These are phyloP conservation scores for Brachyalestes nurse DNA, from an alignment of 2,797 vertebrate genomes.

Conservation along the genomic window DNA sequence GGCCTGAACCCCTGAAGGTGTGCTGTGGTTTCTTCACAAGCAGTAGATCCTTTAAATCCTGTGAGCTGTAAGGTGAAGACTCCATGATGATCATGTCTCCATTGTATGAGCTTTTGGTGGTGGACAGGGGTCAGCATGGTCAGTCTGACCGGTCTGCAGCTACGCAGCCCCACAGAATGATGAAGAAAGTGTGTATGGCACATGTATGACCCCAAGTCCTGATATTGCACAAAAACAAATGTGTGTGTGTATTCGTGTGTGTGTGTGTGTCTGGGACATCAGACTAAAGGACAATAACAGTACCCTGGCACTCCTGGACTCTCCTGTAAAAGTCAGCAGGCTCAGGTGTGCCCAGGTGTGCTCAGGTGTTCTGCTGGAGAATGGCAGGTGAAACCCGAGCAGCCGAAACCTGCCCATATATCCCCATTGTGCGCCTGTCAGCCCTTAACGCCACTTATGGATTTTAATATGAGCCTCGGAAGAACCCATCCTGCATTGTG, in stretches of 20 bases:
- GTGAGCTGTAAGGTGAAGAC: no score
- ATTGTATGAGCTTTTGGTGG: no score
- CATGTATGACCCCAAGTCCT: background rate
- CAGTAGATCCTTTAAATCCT: no score
- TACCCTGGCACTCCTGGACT: slow-evolving; percentile 17
- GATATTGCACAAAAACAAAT: background rate
- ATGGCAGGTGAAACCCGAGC: slow-evolving; percentile 83
- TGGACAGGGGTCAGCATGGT: no score
- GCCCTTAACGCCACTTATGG: slow-evolving; percentile 72
- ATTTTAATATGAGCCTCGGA: slow-evolving; percentile 63
- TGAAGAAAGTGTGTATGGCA: no score
- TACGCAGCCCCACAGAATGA: no score
- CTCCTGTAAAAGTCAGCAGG: slow-evolving; percentile 44
- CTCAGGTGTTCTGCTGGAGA: slow-evolving; percentile 61
- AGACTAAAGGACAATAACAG: slow-evolving; percentile 8
- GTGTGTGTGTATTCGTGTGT: background rate
- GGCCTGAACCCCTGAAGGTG: no score
- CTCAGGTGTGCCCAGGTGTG: slow-evolving; percentile 34
- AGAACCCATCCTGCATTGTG: slow-evolving; percentile 29
- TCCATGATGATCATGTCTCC: no score
- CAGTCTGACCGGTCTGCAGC: no score
- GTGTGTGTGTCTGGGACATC: background rate
- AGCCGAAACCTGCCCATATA: slow-evolving; percentile 62
- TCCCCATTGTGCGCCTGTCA: slow-evolving; percentile 76
- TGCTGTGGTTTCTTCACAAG: no score